phyloP scores from a whole-genome alignment of 2,888 invertebrate genomes.

The Pyrrhia umbra region DNA sequence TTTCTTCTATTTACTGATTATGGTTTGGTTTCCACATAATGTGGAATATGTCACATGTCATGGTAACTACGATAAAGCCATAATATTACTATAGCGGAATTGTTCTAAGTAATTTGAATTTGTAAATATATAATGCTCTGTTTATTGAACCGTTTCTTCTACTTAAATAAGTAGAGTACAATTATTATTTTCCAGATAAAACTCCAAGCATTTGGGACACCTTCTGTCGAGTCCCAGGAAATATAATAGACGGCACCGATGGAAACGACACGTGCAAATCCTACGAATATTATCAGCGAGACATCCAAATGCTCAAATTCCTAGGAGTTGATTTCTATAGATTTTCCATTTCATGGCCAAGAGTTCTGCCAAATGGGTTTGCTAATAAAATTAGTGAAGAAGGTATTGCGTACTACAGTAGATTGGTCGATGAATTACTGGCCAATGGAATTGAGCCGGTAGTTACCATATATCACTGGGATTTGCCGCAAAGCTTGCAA shows the following conservation, averaged over 20 bases:
- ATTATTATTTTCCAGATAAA: slow-evolving; percentile 78
- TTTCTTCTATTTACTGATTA: no score
- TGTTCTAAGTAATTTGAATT: no score
- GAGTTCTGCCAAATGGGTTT: slow-evolving; percentile 91
- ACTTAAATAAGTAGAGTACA: no score
- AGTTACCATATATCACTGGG: slow-evolving; percentile 90
- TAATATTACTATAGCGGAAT: no score
- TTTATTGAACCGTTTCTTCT: no score
- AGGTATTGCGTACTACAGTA: slow-evolving; percentile 92
- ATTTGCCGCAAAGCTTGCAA: slow-evolving; percentile 89
- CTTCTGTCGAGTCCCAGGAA: slow-evolving; percentile 85
- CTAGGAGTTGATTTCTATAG: slow-evolving; percentile 88
- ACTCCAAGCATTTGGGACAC: slow-evolving; percentile 91
- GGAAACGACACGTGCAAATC: slow-evolving; percentile 91
- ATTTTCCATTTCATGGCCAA: slow-evolving; percentile 91
- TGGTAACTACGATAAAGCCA: no score
- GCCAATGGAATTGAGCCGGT: slow-evolving; percentile 91
- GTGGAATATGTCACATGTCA: no score
- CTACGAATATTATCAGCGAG: slow-evolving; percentile 90
- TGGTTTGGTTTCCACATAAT: no score
- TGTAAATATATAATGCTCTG: no score
- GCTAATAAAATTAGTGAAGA: slow-evolving; percentile 87
- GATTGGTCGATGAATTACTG: slow-evolving; percentile 90
- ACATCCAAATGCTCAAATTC: slow-evolving; percentile 83
- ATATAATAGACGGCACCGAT: slow-evolving; percentile 87